Evolutionary conservation across 2,888 invertebrate species (phyloP).

Genomic region (Mellilla xanthometata): DNA sequence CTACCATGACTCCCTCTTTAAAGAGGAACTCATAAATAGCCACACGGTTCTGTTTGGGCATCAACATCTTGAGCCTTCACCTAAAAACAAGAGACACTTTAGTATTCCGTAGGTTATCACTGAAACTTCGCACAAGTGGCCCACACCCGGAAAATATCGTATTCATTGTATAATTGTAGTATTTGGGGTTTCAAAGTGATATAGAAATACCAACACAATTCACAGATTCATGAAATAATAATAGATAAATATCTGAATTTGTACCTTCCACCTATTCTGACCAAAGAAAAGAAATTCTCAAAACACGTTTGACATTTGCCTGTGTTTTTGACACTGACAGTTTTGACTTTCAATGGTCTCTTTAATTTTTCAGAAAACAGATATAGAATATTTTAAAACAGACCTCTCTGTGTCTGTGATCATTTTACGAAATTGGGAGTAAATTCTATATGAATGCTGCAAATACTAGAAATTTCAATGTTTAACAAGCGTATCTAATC

Average conservation of each 20-base stretch:
- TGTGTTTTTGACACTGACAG: slow-evolving; percentile 18
- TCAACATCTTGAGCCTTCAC: slow-evolving; percentile 95
- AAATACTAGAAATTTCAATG: too few relatives aligned
- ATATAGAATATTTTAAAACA: too few relatives aligned
- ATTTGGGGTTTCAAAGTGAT: neutral
- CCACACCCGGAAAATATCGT: slow-evolving; percentile 35
- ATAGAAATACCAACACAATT: slow-evolving; percentile 13
- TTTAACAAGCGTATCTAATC: too few relatives aligned
- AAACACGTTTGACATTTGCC: slow-evolving; percentile 7
- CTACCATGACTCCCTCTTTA: slow-evolving; percentile 99
- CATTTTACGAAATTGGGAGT: too few relatives aligned
- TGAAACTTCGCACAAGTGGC: slow-evolving; percentile 26
- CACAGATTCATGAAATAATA: slow-evolving; percentile 38
- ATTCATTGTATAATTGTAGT: neutral
- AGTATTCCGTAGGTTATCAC: slow-evolving; percentile 46
- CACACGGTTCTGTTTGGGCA: slow-evolving; percentile 99
- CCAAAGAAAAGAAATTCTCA: slow-evolving; percentile 42
- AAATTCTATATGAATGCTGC: too few relatives aligned
- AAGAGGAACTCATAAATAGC: slow-evolving; percentile 98
- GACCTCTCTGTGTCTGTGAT: too few relatives aligned
- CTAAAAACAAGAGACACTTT: slow-evolving; percentile 60
- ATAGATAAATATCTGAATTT: slow-evolving; percentile 35
- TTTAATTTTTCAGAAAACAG: too few relatives aligned
- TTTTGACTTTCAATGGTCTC: too few relatives aligned
- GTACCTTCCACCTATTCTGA: slow-evolving; percentile 51